Evolutionary conservation across 1,140 invertebrate genomes (phyloP).

Genomic region (Temnothorax nylanderi): DNA sequence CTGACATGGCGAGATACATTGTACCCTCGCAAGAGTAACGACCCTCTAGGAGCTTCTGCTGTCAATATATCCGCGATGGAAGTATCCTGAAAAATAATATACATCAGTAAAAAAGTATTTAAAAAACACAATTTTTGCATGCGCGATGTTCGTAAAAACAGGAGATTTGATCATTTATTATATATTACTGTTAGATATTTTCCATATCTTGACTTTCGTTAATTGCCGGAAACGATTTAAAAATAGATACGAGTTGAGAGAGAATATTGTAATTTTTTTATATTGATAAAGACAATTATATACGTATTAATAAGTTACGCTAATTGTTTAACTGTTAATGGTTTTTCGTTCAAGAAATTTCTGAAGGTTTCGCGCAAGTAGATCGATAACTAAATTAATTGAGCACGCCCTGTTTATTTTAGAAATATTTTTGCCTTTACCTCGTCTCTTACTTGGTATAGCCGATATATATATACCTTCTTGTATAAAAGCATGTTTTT

Average conservation of each 20-base stretch:
- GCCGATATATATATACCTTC: not conserved
- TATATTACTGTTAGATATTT: not conserved
- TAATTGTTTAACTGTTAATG: not conserved
- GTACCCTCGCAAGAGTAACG: conserved; percentile 13
- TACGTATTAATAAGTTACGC: not conserved
- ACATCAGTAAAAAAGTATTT: not conserved
- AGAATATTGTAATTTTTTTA: not conserved
- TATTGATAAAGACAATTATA: not conserved
- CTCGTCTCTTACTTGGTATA: not conserved
- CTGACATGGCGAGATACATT: conserved; percentile 47
- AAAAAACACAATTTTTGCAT: not conserved
- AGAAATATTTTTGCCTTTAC: not conserved
- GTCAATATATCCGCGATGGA: not conserved
- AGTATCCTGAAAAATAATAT: conserved; percentile 1
- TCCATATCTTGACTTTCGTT: not conserved
- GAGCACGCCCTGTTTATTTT: conserved; percentile 19
- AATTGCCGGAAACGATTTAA: not conserved
- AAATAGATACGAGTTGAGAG: not conserved
- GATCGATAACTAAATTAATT: conserved; percentile 6
- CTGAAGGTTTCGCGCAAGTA: not conserved
- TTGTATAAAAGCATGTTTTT: conserved; percentile 43
- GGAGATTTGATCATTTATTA: not conserved
- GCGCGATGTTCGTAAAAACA: not conserved
- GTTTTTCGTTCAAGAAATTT: not conserved
- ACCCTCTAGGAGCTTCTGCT: not conserved